Evolutionary conservation across 2,888 invertebrate genomes (phyloP).

Genomic region (Macrosoma leucophasiata): DNA sequence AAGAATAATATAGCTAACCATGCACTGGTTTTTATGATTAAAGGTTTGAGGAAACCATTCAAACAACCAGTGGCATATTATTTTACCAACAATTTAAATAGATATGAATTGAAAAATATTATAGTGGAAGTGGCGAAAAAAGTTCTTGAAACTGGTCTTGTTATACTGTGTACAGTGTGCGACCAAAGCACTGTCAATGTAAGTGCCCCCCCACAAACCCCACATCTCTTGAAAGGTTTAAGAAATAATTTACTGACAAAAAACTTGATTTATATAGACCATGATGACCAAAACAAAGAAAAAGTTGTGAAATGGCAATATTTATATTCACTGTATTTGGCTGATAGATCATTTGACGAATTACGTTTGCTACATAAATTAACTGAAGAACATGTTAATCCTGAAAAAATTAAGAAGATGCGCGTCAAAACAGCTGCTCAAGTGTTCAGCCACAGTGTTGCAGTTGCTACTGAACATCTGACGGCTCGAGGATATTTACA

Average conservation of each 20-base stretch:
- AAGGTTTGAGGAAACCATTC: conserved; percentile 13
- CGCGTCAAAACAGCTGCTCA: conserved; percentile 28
- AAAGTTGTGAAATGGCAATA: conserved; percentile 30
- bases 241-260: conserved; percentile 24
- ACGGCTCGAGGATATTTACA: conserved; percentile 6
- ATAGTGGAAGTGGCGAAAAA: not conserved
- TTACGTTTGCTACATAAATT: conserved; percentile 23
- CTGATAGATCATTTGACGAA: conserved; percentile 26
- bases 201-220: conserved; percentile 15
- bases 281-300: conserved; percentile 10
- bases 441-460: conserved; percentile 31
- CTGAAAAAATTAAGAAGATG: conserved; percentile 31
- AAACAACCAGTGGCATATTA: conserved; percentile 22
- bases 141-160: not conserved
- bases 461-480: conserved; percentile 22
- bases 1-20: conserved; percentile 14
- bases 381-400: conserved; percentile 28
- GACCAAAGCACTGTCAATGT: conserved; percentile 14
- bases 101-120: not conserved
- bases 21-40: conserved; percentile 18
- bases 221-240: conserved; percentile 20
- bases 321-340: conserved; percentile 23
- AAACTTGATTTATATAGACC: conserved; percentile 14
- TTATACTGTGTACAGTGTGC: not conserved
- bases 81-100: conserved; percentile 7